Base-by-base conservation (phyloP, 2,888 invertebrate genomes). In the Arrhopalites spinosus region DNA sequence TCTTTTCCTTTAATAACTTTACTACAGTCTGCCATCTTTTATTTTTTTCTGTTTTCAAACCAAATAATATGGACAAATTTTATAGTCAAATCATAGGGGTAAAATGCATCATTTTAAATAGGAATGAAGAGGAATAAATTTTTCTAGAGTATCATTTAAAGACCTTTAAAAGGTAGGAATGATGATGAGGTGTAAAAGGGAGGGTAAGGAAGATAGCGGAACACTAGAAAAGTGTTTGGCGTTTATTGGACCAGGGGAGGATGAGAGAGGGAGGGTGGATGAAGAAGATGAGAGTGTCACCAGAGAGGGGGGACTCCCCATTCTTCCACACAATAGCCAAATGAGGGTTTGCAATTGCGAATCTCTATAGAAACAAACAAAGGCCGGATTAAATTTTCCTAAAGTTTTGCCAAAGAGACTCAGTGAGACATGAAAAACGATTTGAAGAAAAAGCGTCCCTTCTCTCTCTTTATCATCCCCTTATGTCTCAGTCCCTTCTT, bases 261-360 rank as follows among this genome's bases (percentile, higher is more conserved):
- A 43, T 20, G 20, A n/a, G 29, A 20, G 45, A 23, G 45, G 66
- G 36, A 11, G 43, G 66, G 66, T 45, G 43, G 66, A 66, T n/a
- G 66, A 66, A 36, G 66, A 66, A 73, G 73, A 64, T 50, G 73
- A 73, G 91, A 91, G 53, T 11, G 36, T 36, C 36, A 36, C 36
- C 84, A 86, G 23, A 68, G 74, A 47, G 64, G 64, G 63, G 64
- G 27, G 63, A 27, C 69, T 25, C 20, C 43, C 36, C 59, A 61
- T 72, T 61, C 43, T 72, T 61, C 43, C 29, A 45, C 61, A 77
- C 77, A 77, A 77, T 77, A 66, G 68, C 66, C 74, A 77, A 77
- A 77, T 77, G 77, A 77, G 77, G 77, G 77, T 77, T 77, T 74
- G 77, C 74, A 69, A 59, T 23, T 59, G 76, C 73, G 59, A 76